Base-by-base conservation (phyloP, 2,113 vertebrate genomes). In the Cynocephalus volans region DNA sequence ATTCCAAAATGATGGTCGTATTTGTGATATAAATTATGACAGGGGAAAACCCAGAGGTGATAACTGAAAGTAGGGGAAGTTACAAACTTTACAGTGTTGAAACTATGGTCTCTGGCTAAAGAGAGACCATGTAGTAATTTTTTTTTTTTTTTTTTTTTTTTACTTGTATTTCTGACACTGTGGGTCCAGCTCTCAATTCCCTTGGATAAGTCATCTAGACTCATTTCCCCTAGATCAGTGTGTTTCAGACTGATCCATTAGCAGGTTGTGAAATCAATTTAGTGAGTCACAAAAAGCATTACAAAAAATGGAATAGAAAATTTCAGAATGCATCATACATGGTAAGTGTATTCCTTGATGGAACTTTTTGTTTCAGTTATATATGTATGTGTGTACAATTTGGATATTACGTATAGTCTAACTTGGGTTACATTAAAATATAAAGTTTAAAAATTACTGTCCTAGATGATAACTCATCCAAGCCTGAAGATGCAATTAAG, bases 41-140 rank as follows among this genome's bases (percentile, higher is more conserved):
- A 96, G 72, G 88, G 88, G 52, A 97, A 97, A 97, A 85, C 19
- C 58, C 72, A 92, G 48, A 67, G 77, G 17, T 60, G 60, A 89
- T 45, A 94, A 90, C 62, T 72, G 24, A 91, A 97, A 86, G 23
- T 54, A 80, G 50, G 67, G 5, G 6, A 80, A 94, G 33, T 92
- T 92, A 88, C 50, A 54, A 58, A 85, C 72, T 92, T 45, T 13
- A 79, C 10, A 80, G 64, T 75, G 28, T 65, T 79, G 65, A 50
- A 79, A 8, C 65, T 56, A 28, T 11, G 10, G 36, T 52, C 54
- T 72, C 17, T 79, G 54, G 21, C 60, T 84, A 80, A 31, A 80
- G 31, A 80, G 26, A 83, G 60, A 56, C 28, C 19, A 26, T 13
- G 19, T 8, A 77, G 91, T 26, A 73, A 3, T 72, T 93, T 93